phyloP scores from a whole-genome alignment of 1,140 invertebrate genomes.

The Cydia strobilella region DNA sequence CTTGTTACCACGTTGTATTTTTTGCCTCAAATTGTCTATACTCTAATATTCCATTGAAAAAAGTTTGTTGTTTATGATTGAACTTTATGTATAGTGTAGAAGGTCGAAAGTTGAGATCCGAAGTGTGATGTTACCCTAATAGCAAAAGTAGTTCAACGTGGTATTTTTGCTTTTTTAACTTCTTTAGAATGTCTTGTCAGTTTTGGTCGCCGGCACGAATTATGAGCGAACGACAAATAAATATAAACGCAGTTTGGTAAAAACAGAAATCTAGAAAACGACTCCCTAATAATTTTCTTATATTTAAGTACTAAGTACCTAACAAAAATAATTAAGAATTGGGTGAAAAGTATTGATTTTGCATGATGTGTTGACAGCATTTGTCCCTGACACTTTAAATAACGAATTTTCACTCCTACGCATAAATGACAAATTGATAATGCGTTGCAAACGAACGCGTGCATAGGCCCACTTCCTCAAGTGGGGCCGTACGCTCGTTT shows the following conservation, averaged over 20 bases:
- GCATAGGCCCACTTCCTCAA: constrained; percentile 24
- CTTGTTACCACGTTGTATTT: constrained; percentile 22
- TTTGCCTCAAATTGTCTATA: background rate
- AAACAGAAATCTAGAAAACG: too few relatives aligned
- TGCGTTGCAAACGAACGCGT: too few relatives aligned
- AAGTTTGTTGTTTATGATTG: background rate
- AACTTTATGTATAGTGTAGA: background rate
- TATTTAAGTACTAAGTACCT: too few relatives aligned
- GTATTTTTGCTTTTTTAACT: constrained; percentile 31
- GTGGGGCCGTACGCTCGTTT: constrained; percentile 3
- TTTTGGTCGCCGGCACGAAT: background rate
- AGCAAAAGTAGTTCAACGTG: background rate
- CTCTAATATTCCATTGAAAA: background rate
- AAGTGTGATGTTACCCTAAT: background rate
- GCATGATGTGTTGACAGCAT: too few relatives aligned
- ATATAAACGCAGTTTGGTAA: too few relatives aligned
- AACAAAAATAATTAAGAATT: too few relatives aligned
- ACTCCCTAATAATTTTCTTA: too few relatives aligned
- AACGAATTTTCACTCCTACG: too few relatives aligned
- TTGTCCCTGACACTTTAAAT: too few relatives aligned
- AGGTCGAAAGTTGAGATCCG: background rate
- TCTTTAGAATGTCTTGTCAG: constrained; percentile 9
- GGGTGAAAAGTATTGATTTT: too few relatives aligned
- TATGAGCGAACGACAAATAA: background rate
- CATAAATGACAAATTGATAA: too few relatives aligned